Evolutionary conservation across 1,140 invertebrate genomes (phyloP), one percentile per base, ranked within the genome.

Genomic region (Drosophila sulfurigaster): DNA sequence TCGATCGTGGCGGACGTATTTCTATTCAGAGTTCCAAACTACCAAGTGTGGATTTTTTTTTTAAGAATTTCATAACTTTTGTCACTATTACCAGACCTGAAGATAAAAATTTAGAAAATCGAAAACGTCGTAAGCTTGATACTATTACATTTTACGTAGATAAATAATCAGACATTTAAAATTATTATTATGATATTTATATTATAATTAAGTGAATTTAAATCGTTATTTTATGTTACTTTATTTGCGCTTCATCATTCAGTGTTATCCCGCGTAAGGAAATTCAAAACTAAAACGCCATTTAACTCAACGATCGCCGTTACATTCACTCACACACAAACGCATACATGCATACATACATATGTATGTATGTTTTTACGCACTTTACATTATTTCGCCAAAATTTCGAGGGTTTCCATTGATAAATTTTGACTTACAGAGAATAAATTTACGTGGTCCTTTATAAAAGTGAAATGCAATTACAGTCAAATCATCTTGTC

Each of bases 381-480:
- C n/a, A 7, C 49, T 16, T 41, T 52, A n/a, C 35, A 8, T 38
- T 8, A 8, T 10, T 8, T 10, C 35, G 35, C 8, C 0, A 7
- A 32, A 32, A 5, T 32, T 32, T 7, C 30, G 7, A 49, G 30
- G 45, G 8, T 15, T 32, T 63, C 25, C 52, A 58, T 67, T 67
- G 45, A 67, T 49, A 38, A 67, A 35, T 16, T 56, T 32, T n/a
- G 38, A 30, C 49, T 35, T 35, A 54, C 48, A 54, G 43, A 60
- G 38, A 68, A 8, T 46, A 68, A 41, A 25, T 38, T 38, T 54
- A 8, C 41, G n/a, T 46, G 49, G 25, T 59, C 16, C 48, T 68
- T 48, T 13, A 48, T 56, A 30, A 74, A 68, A 74, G 65, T 57
- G 57, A 74, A 73, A 60, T 38, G 35, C 35, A 38, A 38, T 38